Percentiles rank a stretch among this genome's conserved stretches.
phyloP scores from a whole-genome alignment of 2,797 vertebrate genomes.

The Urosaurus nigricauda region DNA sequence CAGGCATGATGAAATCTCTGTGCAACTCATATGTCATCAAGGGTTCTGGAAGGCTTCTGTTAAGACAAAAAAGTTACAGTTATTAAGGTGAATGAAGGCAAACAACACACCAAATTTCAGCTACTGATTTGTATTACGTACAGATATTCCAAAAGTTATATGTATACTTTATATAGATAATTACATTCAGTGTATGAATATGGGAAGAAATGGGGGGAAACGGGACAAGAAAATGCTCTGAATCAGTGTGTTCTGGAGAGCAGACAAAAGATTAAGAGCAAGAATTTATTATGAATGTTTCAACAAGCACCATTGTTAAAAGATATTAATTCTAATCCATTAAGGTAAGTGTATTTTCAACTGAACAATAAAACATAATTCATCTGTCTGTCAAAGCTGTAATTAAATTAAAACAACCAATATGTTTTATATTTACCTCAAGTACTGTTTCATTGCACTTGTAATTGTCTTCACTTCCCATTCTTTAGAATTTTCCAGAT shows the following conservation, averaged over 20 bases:
- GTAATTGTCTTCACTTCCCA: conserved; percentile 98
- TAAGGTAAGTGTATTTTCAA: neutral
- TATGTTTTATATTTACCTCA: conserved; percentile 82
- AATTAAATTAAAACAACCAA: neutral
- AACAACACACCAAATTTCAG: neutral
- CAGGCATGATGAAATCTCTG: conserved; percentile 93
- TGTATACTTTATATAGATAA: neutral
- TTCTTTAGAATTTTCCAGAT: conserved; percentile 88
- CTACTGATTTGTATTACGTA: neutral
- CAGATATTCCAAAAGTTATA: too few species aligned
- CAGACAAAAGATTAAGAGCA: neutral
- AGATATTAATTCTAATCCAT: neutral
- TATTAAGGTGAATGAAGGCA: conserved; percentile 36
- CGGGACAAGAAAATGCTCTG: neutral
- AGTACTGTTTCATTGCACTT: conserved; percentile 93
- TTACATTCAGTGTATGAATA: neutral
- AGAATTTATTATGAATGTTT: conserved; percentile 1
- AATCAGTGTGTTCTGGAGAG: neutral
- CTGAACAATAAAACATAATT: neutral
- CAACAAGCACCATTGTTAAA: neutral
- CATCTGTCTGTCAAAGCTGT: neutral
- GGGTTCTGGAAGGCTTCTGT: conserved; percentile 95
- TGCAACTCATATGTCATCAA: conserved; percentile 97
- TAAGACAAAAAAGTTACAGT: conserved; percentile 68
- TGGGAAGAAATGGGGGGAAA: neutral